Evolutionary conservation across 2,888 invertebrate species (phyloP), one percentile per base, ranked within the genome.

Genomic region (Eristalinus sepulchralis): DNA sequence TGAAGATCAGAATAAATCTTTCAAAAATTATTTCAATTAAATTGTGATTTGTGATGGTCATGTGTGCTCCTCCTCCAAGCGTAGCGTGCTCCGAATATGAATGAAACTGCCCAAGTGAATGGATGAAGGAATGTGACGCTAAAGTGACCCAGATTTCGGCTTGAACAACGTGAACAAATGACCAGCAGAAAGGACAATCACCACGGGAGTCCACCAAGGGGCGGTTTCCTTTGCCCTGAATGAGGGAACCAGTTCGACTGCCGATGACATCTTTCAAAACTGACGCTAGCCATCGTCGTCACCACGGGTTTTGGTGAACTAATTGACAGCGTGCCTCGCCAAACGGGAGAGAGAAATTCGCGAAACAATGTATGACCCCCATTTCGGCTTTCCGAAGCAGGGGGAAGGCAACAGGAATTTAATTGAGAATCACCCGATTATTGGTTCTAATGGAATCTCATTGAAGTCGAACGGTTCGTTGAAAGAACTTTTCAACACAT

Each of bases 1-100:
- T 27, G 9, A 62, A 78, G 55, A 78, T 73, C 73, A 63, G 67
- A 81, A 81, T 84, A 82, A 85, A 85, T 85, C 85, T 85, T 64
- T 77, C 55, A 66, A 85, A 85, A 85, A 82, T 85, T 47, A 82
- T 85, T 82, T 85, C 77, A 85, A 85, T 82, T 85, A 82, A 85
- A 85, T 77, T 85, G 77, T 82, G 82, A 81, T 84, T 85, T 85
- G 82, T 85, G 47, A 47, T 17, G 59, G 67, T 71, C 71, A 31
- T 13, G 68, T 70, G 57, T 47, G 20, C 17, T 17, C 27, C 27
- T 27, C 27, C 27, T 27, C 2, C 2, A 27, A 20, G 31, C n/a
- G 62, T 17, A 20, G n/a, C 13, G 20, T 60, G 27, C 24, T 20
- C 13, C 64, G 22, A 66, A 67, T 39, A 34, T 60, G 71, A 63